Evolutionary conservation across 2,888 invertebrate species (phyloP).

Genomic region (Chromoteleia sp.): DNA sequence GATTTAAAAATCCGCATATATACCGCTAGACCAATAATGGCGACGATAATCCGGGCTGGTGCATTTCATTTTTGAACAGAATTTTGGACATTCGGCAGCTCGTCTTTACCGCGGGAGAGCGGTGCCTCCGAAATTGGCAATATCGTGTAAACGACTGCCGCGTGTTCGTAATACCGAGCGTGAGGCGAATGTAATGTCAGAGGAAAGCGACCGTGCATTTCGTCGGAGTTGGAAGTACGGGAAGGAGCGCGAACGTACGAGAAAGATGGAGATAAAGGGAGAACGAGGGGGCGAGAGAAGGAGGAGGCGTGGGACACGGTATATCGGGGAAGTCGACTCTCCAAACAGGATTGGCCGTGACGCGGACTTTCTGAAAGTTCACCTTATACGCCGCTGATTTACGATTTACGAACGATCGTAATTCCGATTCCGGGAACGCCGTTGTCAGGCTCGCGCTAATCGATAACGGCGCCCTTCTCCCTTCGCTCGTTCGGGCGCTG

Average conservation of each 20-base stretch:
- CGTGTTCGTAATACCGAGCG: slow-evolving; percentile 65
- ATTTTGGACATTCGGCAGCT: slow-evolving; percentile 54
- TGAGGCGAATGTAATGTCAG: slow-evolving; percentile 63
- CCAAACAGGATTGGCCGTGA: slow-evolving; percentile 72
- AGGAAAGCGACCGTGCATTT: slow-evolving; percentile 58
- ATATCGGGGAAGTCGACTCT: slow-evolving; percentile 61
- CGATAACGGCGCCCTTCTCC: slow-evolving; percentile 65
- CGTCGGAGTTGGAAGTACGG: slow-evolving; percentile 32
- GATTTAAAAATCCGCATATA: too few species aligned
- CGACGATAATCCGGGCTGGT: slow-evolving; percentile 4
- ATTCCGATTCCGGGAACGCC: slow-evolving; percentile 69
- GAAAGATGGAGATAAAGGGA: slow-evolving; percentile 12
- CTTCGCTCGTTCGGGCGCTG: slow-evolving; percentile 3
- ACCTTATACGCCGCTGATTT: too few species aligned
- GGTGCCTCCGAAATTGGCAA: slow-evolving; percentile 65
- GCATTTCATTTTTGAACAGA: slow-evolving; percentile 51
- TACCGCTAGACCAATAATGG: slow-evolving; percentile 15
- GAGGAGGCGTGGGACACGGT: slow-evolving; percentile 56
- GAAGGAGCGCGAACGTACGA: slow-evolving; percentile 7
- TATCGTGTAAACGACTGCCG: slow-evolving; percentile 67
- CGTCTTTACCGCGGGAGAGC: slow-evolving; percentile 33
- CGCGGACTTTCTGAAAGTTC: slow-evolving; percentile 74
- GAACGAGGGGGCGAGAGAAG: slow-evolving; percentile 10
- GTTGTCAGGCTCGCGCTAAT: slow-evolving; percentile 72
- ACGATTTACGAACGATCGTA: slow-evolving; percentile 75